Base-by-base conservation (phyloP, 2,797 vertebrate genomes). In the Parauchenoglanis punctatus region DNA sequence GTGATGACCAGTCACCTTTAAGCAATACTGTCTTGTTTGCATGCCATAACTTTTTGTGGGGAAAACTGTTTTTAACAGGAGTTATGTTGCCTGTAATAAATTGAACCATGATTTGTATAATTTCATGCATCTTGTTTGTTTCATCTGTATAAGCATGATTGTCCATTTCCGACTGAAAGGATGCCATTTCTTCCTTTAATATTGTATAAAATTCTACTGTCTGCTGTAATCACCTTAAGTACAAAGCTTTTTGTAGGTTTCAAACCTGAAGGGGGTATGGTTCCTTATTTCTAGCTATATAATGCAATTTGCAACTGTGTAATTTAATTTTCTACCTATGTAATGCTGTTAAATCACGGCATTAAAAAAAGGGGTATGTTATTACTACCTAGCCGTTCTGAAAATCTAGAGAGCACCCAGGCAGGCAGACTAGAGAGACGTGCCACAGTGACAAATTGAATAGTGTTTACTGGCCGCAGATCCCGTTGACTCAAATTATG, bases 401-500 rank as follows among this genome's bases (percentile, higher is more conserved):
- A 72, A 73, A 85, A 84, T 80, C 63, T 58, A 17, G 3, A 77
- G 6, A 77, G 40, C 81, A 76, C 20, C 12, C 10, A 76, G 18
- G 23, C 35, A 59, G 52, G 31, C 40, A 72, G 18, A 75, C 68
- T 75, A 54, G 40, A 49, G 56, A 81, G 40, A 44, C 0, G 3
- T 73, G 28, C 44, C 25, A 83, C 8, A 61, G 68, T 75, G 80
- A 65, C 63, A 63, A 59, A 76, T 49, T 75, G 35, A 77, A 58
- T 68, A 13, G 11, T 70, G 13, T 72, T 59, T 77, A 54, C 59
- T 46, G 54, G 35, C 73, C 7, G 1, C 52, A 80, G 75, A 68
- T 31, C 61, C n/a, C 52, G 73, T 49, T 61, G 63, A 72, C 63
- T 78, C 52, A 59, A 87, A 87, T 80, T 80, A 72, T 54, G 20